Evolutionary conservation across 1,140 invertebrate genomes (phyloP).

Genomic region (Lycorma delicatula): DNA sequence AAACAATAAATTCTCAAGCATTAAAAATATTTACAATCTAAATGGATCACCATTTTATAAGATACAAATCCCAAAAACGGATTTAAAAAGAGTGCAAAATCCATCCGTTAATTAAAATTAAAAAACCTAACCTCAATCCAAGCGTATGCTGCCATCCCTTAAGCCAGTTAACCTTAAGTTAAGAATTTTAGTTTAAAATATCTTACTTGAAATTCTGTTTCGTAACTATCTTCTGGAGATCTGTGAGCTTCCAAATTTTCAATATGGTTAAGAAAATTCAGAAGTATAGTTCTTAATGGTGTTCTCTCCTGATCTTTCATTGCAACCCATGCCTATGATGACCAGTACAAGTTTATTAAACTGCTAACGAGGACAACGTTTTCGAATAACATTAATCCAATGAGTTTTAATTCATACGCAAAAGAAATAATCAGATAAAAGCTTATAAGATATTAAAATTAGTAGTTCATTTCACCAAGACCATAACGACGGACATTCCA

Average conservation of each 20-base stretch:
- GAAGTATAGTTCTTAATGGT: constrained; percentile 40
- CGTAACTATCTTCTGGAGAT: constrained; percentile 39
- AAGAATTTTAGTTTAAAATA: neutral
- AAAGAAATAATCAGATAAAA: no score
- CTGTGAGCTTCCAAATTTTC: constrained; percentile 40
- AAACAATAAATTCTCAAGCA: no score
- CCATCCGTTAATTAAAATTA: neutral
- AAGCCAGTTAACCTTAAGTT: neutral
- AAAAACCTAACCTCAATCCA: neutral
- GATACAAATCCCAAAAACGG: no score
- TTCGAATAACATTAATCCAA: no score
- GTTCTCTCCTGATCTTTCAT: constrained; percentile 35
- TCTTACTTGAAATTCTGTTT: constrained; percentile 44
- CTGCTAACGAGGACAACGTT: no score
- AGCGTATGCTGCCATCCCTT: neutral
- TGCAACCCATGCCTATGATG: constrained; percentile 22
- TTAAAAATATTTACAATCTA: no score
- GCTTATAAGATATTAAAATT: no score
- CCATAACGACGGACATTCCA: no score
- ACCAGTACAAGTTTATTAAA: no score
- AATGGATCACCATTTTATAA: no score
- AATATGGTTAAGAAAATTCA: constrained; percentile 46
- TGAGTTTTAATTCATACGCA: no score
- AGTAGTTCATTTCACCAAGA: no score
- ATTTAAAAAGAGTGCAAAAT: neutral